A percentile compares a stretch with the other conserved stretches of the same genome.
Evolutionary conservation across 2,113 vertebrate species (phyloP).

Genomic region (Litocranius walleri): DNA sequence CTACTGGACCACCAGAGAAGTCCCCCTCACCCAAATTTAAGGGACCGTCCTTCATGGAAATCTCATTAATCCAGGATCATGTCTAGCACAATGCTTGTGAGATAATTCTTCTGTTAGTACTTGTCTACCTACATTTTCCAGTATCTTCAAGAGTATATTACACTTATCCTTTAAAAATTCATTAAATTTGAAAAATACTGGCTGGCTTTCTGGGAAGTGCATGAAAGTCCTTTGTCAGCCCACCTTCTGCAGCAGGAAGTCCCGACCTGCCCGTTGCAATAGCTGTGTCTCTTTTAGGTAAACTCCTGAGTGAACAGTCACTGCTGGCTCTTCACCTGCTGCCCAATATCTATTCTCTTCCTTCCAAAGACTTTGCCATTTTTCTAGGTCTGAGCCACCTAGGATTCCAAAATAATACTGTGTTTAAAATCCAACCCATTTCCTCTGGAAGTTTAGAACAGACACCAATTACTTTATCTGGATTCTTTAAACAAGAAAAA

Average conservation of each 20-base stretch:
- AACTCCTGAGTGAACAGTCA: neutral
- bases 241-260: neutral
- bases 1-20: neutral
- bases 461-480: neutral
- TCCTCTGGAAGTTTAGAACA: conserved; percentile 34
- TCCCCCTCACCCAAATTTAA: neutral
- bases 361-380: neutral
- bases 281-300: neutral
- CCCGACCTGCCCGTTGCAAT: neutral
- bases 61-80: neutral
- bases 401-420: neutral
- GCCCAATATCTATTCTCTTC: neutral
- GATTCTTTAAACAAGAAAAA: conserved; percentile 41
- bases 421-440: neutral
- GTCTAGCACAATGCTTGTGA: neutral
- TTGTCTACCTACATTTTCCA: neutral
- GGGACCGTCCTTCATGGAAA: neutral
- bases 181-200: neutral
- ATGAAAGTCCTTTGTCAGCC: neutral
- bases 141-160: neutral
- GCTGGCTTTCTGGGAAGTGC: neutral
- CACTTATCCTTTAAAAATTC: neutral
- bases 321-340: neutral
- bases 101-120: neutral
- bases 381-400: neutral